phyloP scores from a whole-genome alignment of 2,888 invertebrate genomes.

The Iselma pallidipennis region DNA sequence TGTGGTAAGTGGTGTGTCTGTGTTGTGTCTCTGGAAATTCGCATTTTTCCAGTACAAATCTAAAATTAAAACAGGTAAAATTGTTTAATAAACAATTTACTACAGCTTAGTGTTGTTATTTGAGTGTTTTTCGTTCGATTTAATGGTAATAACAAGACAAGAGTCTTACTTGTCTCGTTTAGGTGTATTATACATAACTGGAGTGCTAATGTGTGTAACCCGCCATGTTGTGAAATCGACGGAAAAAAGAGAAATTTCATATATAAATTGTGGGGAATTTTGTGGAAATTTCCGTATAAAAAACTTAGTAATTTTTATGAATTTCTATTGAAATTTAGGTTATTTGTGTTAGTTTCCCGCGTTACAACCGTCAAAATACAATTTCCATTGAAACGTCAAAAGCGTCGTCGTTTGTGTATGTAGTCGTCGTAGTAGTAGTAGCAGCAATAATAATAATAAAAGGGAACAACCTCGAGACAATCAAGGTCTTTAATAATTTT shows the following conservation, averaged over 20 bases:
- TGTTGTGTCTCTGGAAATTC: slow-evolving; percentile 50
- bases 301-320: slow-evolving; percentile 53
- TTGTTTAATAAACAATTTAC: not conserved
- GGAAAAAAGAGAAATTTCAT: slow-evolving; percentile 15
- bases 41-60: not conserved
- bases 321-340: slow-evolving; percentile 57
- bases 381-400: slow-evolving; percentile 47
- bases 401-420: slow-evolving; percentile 35
- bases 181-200: not conserved
- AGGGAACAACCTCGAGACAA: not conserved
- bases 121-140: not conserved
- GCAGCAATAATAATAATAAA: no score
- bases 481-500: not conserved
- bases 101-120: not conserved
- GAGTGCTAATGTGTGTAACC: slow-evolving; percentile 40
- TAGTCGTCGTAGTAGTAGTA: not conserved
- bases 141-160: no score
- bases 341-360: slow-evolving; percentile 57
- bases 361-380: slow-evolving; percentile 53
- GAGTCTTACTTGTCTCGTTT: not conserved
- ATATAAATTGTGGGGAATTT: slow-evolving; percentile 17
- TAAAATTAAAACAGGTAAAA: not conserved
- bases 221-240: slow-evolving; percentile 72
- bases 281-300: slow-evolving; percentile 36
- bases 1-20: slow-evolving; percentile 58